These are phyloP conservation scores for Cepphus grylle DNA, from an alignment of 2,113 vertebrate species.

Conservation along the genomic window DNA sequence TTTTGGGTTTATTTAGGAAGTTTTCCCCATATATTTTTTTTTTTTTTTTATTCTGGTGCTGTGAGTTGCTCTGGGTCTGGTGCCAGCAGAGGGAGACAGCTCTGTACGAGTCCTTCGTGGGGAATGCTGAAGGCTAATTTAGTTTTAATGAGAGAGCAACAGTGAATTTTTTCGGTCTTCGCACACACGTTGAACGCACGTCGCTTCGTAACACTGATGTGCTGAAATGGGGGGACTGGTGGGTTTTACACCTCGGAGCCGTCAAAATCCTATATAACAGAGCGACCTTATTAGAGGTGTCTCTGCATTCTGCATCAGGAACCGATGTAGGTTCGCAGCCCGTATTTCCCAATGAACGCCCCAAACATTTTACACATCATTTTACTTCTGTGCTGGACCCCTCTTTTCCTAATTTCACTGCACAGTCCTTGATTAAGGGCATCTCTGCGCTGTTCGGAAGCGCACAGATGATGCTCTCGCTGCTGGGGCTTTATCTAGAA, in stretches of 20 bases:
- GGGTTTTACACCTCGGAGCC: neutral
- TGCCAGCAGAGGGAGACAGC: constrained; percentile 26
- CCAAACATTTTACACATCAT: neutral
- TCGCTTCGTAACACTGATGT: fast-evolving
- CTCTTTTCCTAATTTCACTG: neutral
- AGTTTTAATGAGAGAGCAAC: neutral
- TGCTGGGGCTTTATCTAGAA: neutral
- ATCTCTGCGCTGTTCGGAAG: neutral
- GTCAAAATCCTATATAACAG: neutral
- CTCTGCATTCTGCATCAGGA: neutral
- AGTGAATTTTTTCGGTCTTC: neutral
- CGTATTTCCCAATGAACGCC: fast-evolving
- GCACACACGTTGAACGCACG: fast-evolving
- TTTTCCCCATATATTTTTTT: neutral
- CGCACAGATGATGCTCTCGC: fast-evolving
- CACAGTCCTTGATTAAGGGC: neutral
- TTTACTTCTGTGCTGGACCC: neutral
- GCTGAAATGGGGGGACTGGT: neutral
- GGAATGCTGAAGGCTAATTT: neutral
- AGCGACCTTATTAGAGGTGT: neutral
- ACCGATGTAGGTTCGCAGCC: neutral
- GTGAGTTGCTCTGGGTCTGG: neutral
- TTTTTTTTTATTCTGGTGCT: neutral
- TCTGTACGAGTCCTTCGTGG: neutral
- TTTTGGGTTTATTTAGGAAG: neutral